Conservation (phyloP, 2,888 invertebrate genomes). For the Dusona sp. region DNA sequence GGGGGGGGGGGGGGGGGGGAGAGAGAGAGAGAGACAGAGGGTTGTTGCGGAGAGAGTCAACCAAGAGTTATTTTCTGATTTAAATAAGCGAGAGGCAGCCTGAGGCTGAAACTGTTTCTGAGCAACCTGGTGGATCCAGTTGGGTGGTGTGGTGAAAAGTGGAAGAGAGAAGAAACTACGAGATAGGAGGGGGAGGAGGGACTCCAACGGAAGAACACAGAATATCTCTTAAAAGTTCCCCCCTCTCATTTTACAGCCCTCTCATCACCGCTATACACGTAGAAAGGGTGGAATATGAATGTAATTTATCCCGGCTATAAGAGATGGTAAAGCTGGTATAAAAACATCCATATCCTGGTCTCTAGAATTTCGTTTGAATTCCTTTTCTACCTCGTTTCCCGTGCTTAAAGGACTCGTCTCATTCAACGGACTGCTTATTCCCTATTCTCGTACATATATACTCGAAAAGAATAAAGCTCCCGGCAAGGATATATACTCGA, state of each 20-base stretch:
- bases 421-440: conserved; percentile 24
- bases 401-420: conserved; percentile 68
- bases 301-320: conserved; percentile 80
- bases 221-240: conserved; percentile 36
- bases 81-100: conserved; percentile 76
- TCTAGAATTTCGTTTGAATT: conserved; percentile 79
- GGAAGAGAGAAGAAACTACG: conserved; percentile 33
- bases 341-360: conserved; percentile 62
- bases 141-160: background rate
- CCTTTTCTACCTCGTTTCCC: conserved; percentile 68
- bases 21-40: conserved; percentile 44
- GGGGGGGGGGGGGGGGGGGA: no score
- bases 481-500: conserved; percentile 38
- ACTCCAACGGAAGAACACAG: conserved; percentile 44
- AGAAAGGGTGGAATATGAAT: conserved; percentile 77
- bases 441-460: conserved; percentile 25
- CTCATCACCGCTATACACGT: conserved; percentile 13
- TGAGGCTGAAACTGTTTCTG: conserved; percentile 51
- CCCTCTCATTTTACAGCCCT: conserved; percentile 6
- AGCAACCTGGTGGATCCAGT: conserved; percentile 31
- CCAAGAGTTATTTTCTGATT: conserved; percentile 78
- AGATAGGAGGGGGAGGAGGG: conserved; percentile 11
- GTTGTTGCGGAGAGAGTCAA: conserved; percentile 55
- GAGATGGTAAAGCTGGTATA: conserved; percentile 77
- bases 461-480: conserved; percentile 44